phyloP scores from a whole-genome alignment of 2,113 vertebrate genomes.

The Aptenodytes forsteri region DNA sequence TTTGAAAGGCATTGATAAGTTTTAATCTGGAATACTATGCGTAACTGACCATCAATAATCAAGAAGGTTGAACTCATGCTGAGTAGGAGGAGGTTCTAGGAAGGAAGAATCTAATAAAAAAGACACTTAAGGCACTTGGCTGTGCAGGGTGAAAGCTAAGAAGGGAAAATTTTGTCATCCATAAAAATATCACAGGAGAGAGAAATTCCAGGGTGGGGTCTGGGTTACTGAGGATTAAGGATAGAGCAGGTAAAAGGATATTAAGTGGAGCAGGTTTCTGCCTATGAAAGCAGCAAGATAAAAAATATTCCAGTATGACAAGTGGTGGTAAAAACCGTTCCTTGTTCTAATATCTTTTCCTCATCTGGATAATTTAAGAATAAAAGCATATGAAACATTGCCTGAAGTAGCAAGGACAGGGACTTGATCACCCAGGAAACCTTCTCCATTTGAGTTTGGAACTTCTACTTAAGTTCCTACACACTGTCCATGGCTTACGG shows the following conservation, averaged over 20 bases:
- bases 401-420: not conserved
- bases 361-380: not conserved
- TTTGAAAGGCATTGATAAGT: not conserved
- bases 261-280: not conserved
- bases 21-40: not conserved
- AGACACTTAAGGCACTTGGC: not conserved
- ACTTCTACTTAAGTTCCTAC: not conserved
- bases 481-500: not conserved
- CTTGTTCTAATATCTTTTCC: not conserved
- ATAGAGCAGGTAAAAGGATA: not conserved
- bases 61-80: not conserved
- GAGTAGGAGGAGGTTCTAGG: not conserved
- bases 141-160: not conserved
- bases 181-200: not conserved
- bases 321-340: not conserved
- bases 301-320: not conserved
- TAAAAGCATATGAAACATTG: not conserved
- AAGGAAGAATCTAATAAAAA: not conserved
- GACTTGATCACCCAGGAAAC: not conserved
- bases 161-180: not conserved
- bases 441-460: not conserved
- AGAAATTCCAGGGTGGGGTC: not conserved
- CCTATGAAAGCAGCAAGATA: not conserved
- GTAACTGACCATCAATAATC: not conserved
- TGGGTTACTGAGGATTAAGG: not conserved